Evolutionary conservation across 2,113 vertebrate species (phyloP).

Genomic region (Gallinago paraguaiae): DNA sequence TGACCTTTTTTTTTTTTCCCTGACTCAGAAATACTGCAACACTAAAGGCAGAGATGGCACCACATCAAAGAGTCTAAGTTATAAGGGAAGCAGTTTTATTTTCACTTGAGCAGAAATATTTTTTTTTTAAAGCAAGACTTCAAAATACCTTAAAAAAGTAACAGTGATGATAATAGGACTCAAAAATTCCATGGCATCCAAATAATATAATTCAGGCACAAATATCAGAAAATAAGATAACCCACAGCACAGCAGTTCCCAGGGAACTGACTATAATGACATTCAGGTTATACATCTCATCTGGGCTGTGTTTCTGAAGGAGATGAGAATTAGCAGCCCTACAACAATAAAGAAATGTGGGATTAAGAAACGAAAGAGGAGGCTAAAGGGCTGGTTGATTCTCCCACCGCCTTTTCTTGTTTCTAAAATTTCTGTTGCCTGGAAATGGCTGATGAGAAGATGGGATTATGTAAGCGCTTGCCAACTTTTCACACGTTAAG

Average conservation of each 20-base stretch:
- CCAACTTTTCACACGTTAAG: background rate
- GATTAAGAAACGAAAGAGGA: background rate
- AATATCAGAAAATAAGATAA: background rate
- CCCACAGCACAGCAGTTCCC: background rate
- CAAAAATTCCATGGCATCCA: background rate
- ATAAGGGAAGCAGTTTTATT: background rate
- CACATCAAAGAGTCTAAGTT: background rate
- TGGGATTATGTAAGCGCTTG: background rate
- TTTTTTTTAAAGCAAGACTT: background rate
- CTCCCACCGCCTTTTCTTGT: background rate
- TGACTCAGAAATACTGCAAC: background rate
- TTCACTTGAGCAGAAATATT: background rate
- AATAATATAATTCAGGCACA: background rate
- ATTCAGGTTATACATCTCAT: background rate
- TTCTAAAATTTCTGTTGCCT: slow-evolving; percentile 36
- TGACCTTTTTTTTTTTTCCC: background rate
- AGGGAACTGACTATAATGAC: background rate
- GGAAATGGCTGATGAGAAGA: slow-evolving; percentile 52
- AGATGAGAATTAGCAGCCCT: background rate
- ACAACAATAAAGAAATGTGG: background rate
- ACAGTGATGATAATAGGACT: background rate
- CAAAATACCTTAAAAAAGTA: slow-evolving; percentile 14
- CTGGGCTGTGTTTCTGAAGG: background rate
- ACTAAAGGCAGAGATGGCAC: background rate
- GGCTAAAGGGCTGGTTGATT: background rate